phyloP scores from a whole-genome alignment of 1,140 invertebrate genomes.

The Pogonognathellus flavescens region DNA sequence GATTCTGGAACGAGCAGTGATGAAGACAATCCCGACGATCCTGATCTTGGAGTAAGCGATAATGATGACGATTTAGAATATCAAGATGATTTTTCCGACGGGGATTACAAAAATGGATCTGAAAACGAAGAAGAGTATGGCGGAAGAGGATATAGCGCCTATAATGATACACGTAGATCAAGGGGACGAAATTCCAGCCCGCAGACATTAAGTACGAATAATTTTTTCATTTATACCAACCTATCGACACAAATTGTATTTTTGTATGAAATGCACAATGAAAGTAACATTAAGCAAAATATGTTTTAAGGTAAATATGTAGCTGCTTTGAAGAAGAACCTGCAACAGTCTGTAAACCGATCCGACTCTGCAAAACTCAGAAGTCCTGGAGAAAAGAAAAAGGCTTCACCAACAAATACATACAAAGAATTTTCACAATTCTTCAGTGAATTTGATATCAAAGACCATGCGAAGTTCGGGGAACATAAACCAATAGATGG shows the following conservation, averaged over 20 bases:
- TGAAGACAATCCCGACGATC: slow-evolving; percentile 52
- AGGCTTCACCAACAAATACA: not conserved
- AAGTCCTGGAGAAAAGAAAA: not conserved
- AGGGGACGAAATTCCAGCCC: not conserved
- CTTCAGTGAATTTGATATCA: not conserved
- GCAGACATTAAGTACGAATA: not conserved
- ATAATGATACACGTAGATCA: not conserved
- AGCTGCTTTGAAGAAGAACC: not conserved
- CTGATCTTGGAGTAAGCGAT: slow-evolving; percentile 54
- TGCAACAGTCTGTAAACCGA: not conserved
- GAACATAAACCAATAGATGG: no score
- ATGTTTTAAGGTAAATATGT: not conserved
- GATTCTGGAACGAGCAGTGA: slow-evolving; percentile 63
- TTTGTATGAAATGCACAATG: no score
- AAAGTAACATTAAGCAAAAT: no score
- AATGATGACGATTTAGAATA: slow-evolving; percentile 47
- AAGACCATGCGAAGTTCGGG: no score
- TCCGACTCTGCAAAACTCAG: not conserved
- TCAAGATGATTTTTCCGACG: slow-evolving; percentile 59
- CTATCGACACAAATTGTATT: no score
- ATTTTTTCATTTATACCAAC: no score
- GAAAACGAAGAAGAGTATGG: not conserved
- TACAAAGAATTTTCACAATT: not conserved
- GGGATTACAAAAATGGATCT: slow-evolving; percentile 13
- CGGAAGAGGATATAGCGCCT: not conserved